Conservation (phyloP, 2,113 vertebrate species). For the Fregetta grallaria region DNA sequence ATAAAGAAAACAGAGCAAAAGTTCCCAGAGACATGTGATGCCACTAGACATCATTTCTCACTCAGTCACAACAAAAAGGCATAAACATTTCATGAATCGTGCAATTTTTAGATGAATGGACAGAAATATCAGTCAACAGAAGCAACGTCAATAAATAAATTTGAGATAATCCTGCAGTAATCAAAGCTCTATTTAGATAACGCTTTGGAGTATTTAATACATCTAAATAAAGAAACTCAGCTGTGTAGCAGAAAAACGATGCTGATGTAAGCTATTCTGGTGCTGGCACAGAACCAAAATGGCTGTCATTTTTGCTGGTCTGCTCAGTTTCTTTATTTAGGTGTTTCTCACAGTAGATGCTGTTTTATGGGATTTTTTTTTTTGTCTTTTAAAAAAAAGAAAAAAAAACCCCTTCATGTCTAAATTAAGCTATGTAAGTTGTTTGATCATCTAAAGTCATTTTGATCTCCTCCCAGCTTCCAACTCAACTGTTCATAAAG, state of each 20-base stretch:
- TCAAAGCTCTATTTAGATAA: constrained; percentile 56
- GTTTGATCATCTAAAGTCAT: neutral
- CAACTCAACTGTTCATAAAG: neutral
- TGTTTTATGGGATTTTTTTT: neutral
- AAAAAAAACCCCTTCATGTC: neutral
- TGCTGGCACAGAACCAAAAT: constrained; percentile 38
- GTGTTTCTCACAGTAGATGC: neutral
- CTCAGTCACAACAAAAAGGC: constrained; percentile 50
- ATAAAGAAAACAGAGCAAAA: neutral
- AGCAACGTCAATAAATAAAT: constrained; percentile 33
- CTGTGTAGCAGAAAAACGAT: constrained; percentile 35
- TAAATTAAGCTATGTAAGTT: neutral
- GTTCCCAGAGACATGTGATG: neutral
- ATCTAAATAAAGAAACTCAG: constrained; percentile 59
- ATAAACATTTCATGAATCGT: constrained; percentile 8
- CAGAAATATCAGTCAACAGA: constrained; percentile 43
- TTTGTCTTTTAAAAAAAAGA: neutral
- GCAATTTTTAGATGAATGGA: neutral
- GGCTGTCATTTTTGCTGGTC: constrained; percentile 54
- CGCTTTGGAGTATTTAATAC: constrained; percentile 31
- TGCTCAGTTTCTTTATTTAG: constrained; percentile 57
- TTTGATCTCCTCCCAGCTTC: neutral
- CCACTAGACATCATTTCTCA: neutral
- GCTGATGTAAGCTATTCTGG: constrained; percentile 37
- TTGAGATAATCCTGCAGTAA: constrained; percentile 30